phyloP scores from a whole-genome alignment of 2,113 vertebrate genomes.

The Fulica atra region DNA sequence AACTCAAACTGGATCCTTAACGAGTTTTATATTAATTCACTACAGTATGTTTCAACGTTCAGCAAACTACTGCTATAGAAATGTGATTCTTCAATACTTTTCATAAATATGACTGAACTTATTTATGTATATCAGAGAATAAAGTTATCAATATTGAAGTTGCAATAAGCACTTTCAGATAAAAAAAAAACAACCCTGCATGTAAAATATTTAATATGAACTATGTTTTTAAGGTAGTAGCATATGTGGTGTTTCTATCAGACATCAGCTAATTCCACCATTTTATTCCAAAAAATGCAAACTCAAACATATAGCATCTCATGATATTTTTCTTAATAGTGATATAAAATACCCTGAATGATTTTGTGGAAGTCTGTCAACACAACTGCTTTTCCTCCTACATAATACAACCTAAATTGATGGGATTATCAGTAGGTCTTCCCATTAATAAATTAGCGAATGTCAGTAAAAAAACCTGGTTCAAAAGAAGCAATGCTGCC shows the following conservation, averaged over 20 bases:
- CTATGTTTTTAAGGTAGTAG: background rate
- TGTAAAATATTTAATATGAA: background rate
- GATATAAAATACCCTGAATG: background rate
- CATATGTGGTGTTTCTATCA: background rate
- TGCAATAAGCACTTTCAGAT: background rate
- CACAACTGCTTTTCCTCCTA: background rate
- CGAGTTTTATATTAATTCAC: background rate
- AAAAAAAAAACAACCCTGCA: background rate
- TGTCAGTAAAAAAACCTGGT: background rate
- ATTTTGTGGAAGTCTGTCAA: background rate
- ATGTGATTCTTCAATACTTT: background rate
- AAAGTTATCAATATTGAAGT: background rate
- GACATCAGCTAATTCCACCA: background rate
- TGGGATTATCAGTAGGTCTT: background rate
- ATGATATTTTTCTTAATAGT: background rate
- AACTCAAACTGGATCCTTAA: background rate
- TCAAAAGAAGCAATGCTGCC: background rate
- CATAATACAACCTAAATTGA: background rate
- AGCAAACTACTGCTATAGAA: background rate
- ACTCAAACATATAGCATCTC: background rate
- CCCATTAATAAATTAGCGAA: background rate
- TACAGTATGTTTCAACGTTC: background rate
- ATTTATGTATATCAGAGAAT: background rate
- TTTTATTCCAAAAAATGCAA: background rate
- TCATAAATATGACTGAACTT: background rate